Conservation (phyloP, 2,888 invertebrate species). For the Plusia festucae region DNA sequence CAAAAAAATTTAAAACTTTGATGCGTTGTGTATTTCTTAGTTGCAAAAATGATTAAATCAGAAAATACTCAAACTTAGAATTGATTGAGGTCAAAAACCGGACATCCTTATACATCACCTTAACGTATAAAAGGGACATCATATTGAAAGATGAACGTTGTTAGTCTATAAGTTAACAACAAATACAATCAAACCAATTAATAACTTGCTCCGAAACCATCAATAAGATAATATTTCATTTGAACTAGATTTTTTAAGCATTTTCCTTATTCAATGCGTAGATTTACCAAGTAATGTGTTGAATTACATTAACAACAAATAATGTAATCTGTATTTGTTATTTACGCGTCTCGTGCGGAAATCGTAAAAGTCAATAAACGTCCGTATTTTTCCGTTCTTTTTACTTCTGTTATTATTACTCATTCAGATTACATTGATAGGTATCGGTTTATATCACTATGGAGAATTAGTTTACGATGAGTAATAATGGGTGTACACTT, state of each 20-base stretch:
- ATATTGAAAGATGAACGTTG: too few species aligned
- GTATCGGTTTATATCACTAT: conserved; percentile 6
- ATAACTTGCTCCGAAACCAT: background rate
- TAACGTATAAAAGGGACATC: too few species aligned
- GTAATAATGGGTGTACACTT: background rate
- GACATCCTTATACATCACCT: too few species aligned
- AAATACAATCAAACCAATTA: too few species aligned
- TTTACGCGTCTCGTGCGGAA: conserved; percentile 46
- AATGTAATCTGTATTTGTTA: conserved; percentile 39
- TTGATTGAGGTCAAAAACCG: too few species aligned
- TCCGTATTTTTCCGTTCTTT: conserved; percentile 45
- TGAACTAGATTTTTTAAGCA: conserved; percentile 10
- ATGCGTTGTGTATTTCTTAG: too few species aligned
- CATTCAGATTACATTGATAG: conserved; percentile 31
- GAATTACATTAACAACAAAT: conserved; percentile 34
- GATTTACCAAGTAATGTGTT: conserved; percentile 25
- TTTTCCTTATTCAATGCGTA: conserved; percentile 21
- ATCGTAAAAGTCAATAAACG: conserved; percentile 55
- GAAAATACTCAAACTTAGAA: too few species aligned
- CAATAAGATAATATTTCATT: background rate
- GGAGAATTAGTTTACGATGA: background rate
- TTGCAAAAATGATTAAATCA: too few species aligned
- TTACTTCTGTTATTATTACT: conserved; percentile 39
- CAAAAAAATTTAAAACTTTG: too few species aligned
- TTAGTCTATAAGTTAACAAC: too few species aligned